phyloP scores from a whole-genome alignment of 2,113 vertebrate species.

The Spilogale gracilis region DNA sequence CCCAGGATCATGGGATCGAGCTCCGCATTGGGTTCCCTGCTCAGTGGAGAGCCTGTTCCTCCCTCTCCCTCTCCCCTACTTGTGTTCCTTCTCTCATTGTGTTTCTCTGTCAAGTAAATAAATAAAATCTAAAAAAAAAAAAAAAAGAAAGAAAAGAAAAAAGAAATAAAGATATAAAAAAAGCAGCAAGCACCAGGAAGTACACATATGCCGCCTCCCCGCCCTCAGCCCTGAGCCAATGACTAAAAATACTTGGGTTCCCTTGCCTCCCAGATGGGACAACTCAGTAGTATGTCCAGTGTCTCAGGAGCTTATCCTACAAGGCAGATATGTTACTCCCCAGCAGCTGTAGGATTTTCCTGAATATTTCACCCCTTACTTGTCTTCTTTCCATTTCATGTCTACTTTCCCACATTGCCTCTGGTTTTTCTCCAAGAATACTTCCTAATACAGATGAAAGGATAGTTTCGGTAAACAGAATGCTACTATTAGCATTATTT shows the following conservation, averaged over 20 bases:
- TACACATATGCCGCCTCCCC: accelerated
- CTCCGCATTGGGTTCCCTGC: no score
- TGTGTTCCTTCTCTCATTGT: no score
- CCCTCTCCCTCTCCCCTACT: no score
- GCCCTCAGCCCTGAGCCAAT: not conserved
- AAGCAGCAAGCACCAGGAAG: not conserved
- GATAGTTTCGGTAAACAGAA: not conserved
- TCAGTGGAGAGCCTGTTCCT: no score
- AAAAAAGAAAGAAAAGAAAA: no score
- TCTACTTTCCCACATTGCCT: not conserved
- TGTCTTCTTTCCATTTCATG: not conserved
- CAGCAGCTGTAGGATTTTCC: not conserved
- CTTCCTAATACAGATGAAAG: not conserved
- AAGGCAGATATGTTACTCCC: not conserved
- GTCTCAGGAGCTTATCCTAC: not conserved
- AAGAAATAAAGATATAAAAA: not conserved
- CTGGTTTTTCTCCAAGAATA: not conserved
- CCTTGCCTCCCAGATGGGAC: not conserved
- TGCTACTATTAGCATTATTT: not conserved
- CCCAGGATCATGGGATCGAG: no score
- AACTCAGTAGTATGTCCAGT: not conserved
- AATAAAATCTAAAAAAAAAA: no score
- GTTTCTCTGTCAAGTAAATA: no score
- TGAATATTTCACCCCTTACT: not conserved
- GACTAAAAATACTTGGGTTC: not conserved